Conservation (phyloP, 2,888 invertebrate species). For the Dynastes maya region DNA sequence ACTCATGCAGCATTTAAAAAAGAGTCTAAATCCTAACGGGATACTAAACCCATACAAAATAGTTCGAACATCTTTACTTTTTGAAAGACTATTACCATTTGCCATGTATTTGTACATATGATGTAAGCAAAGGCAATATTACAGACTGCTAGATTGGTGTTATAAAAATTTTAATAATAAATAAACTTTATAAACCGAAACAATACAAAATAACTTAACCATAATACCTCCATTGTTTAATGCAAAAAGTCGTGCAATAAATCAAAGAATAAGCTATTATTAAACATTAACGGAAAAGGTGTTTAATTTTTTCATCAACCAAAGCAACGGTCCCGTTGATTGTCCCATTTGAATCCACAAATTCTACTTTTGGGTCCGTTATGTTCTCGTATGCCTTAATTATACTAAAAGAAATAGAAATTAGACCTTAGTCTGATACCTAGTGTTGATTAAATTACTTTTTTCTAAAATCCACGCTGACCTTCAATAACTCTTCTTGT, state of each 20-base stretch:
- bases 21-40: constrained; percentile 91
- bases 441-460: constrained; percentile 61
- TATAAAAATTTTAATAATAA: neutral
- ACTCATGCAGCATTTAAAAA: constrained; percentile 89
- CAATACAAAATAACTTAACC: too few species aligned
- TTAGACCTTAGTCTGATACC: constrained; percentile 7
- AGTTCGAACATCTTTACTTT: constrained; percentile 58
- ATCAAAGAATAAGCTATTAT: neutral
- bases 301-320: constrained; percentile 40
- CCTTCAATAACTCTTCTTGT: constrained; percentile 64
- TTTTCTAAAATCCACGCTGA: constrained; percentile 62
- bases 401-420: constrained; percentile 52
- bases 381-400: constrained; percentile 54
- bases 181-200: neutral
- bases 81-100: neutral
- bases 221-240: neutral
- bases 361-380: constrained; percentile 50
- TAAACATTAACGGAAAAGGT: constrained; percentile 35
- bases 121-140: too few species aligned
- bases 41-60: constrained; percentile 99
- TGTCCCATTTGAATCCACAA: constrained; percentile 51
- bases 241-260: neutral
- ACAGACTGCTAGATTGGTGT: too few species aligned
- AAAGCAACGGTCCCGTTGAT: constrained; percentile 23
- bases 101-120: too few species aligned